phyloP scores from a whole-genome alignment of 2,888 invertebrate species.

The Lasiommata megera region DNA sequence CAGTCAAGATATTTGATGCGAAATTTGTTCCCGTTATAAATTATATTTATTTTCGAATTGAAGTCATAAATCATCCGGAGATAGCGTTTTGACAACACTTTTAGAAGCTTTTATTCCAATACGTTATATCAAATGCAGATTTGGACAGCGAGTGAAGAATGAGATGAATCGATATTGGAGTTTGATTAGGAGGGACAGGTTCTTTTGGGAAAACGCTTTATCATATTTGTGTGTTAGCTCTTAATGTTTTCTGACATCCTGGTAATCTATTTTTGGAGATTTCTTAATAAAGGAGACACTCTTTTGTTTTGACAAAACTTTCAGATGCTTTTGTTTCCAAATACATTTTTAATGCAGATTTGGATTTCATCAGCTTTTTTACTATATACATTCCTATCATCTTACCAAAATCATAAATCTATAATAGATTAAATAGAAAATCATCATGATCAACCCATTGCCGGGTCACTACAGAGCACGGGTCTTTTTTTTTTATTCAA shows the following conservation, averaged over 20 bases:
- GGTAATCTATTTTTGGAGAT: not conserved
- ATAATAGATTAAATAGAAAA: no score
- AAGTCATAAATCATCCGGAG: conserved; percentile 18
- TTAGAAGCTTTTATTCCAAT: conserved; percentile 25
- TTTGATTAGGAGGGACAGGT: conserved; percentile 6
- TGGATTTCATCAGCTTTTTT: no score
- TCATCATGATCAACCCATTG: no score
- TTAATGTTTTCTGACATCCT: not conserved
- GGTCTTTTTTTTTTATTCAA: no score
- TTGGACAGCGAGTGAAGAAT: conserved; percentile 15
- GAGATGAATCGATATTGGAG: conserved; percentile 11
- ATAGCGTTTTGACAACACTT: conserved; percentile 22
- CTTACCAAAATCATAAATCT: no score
- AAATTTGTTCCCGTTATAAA: not conserved
- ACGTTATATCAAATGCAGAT: conserved; percentile 13
- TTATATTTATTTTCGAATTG: conserved; percentile 23
- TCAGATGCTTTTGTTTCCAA: no score
- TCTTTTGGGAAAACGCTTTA: not conserved
- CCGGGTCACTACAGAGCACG: no score
- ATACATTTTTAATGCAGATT: no score
- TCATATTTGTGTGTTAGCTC: not conserved
- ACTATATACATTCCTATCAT: no score
- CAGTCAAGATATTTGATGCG: not conserved
- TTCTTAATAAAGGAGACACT: no score
- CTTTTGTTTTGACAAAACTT: no score